A percentile compares a stretch with the other conserved stretches of the same genome.
Evolutionary conservation across 2,113 vertebrate genomes (phyloP).

Genomic region (Bagarius yarrelli): DNA sequence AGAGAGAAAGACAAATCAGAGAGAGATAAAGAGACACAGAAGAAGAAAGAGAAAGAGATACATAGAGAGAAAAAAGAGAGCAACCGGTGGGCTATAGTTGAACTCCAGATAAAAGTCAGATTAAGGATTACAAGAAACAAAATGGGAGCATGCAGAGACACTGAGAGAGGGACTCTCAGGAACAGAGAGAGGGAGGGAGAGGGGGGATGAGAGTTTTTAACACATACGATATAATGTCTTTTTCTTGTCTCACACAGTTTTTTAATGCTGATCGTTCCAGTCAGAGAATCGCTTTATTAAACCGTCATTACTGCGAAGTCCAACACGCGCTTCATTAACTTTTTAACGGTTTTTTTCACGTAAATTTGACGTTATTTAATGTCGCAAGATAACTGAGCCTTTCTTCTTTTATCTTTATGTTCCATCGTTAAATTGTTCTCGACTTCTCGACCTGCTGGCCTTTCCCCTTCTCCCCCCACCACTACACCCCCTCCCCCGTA

Average conservation of each 20-base stretch:
- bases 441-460: constrained; percentile 8
- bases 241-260: not conserved
- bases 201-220: not conserved
- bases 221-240: not conserved
- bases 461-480: not conserved
- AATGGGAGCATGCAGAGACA: constrained; percentile 51
- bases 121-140: constrained; percentile 65
- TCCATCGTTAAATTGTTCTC: not conserved
- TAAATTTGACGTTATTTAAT: not conserved
- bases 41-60: no score
- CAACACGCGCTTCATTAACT: no score
- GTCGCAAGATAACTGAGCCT: not conserved
- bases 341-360: not conserved
- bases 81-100: constrained; percentile 68
- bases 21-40: no score
- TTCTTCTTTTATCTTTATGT: not conserved
- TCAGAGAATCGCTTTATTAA: not conserved
- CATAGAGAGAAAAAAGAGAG: no score
- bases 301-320: no score
- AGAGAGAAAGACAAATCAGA: no score
- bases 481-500: not conserved
- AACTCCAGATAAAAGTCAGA: constrained; percentile 58
- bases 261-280: not conserved
- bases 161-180: constrained; percentile 11
- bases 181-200: constrained; percentile 3